These are phyloP conservation scores for Heliconius himera DNA, from an alignment of 1,140 invertebrate genomes.

Conservation along the genomic window DNA sequence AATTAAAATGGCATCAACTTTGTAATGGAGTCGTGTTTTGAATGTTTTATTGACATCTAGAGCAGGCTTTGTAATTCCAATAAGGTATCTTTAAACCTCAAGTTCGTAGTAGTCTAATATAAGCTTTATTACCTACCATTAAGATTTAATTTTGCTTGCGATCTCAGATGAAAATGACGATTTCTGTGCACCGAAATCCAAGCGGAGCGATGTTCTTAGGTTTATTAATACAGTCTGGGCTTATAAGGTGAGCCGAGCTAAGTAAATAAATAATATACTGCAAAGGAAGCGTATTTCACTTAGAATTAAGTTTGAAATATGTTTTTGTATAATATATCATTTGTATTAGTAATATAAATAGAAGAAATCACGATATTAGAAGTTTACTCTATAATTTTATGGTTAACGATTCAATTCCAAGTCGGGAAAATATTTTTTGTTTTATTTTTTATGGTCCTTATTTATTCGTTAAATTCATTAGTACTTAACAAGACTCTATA, in stretches of 20 bases:
- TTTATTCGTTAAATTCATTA: too few relatives aligned
- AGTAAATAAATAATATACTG: conserved; percentile 30
- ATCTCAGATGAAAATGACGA: conserved; percentile 19
- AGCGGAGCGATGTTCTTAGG: conserved; percentile 37
- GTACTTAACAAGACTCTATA: too few relatives aligned
- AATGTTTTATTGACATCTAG: conserved; percentile 62
- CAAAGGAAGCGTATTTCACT: background rate
- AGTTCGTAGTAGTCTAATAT: conserved; percentile 19
- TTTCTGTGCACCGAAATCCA: conserved; percentile 36
- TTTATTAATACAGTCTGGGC: conserved; percentile 44
- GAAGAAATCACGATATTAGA: too few relatives aligned
- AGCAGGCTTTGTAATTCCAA: conserved; percentile 59
- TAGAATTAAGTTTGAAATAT: background rate
- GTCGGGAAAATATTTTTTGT: too few relatives aligned
- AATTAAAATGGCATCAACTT: conserved; percentile 44
- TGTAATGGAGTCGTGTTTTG: conserved; percentile 52
- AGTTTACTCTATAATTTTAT: too few relatives aligned
- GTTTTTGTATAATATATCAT: background rate
- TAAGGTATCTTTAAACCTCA: conserved; percentile 47
- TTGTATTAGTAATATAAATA: too few relatives aligned
- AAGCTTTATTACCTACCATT: background rate
- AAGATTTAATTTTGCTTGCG: conserved; percentile 25
- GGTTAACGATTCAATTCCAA: too few relatives aligned
- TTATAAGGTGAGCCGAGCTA: conserved; percentile 36
- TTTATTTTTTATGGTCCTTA: too few relatives aligned